Evolutionary conservation across 1,140 invertebrate species (phyloP).

Genomic region (Proales similis): DNA sequence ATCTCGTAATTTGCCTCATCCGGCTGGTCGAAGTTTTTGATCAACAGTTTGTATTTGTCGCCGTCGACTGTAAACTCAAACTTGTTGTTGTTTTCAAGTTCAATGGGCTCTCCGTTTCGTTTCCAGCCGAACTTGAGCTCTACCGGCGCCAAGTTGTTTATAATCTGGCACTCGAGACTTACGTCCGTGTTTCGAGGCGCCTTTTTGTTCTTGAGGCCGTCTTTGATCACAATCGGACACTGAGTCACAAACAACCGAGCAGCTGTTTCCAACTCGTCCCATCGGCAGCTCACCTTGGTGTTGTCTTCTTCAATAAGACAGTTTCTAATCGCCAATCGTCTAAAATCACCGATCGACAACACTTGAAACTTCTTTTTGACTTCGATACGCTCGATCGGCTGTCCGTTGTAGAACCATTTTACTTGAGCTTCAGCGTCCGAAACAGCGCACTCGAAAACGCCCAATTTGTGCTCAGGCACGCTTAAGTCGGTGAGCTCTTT

Average conservation of each 20-base stretch:
- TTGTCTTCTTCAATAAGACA: slow-evolving; percentile 28
- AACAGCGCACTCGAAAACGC: slow-evolving; percentile 32
- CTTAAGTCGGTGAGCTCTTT: slow-evolving; percentile 22
- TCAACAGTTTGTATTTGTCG: slow-evolving; percentile 27
- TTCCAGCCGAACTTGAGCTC: slow-evolving; percentile 33
- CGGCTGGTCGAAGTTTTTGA: slow-evolving; percentile 30
- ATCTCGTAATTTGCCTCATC: slow-evolving; percentile 33
- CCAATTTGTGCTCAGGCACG: slow-evolving; percentile 24
- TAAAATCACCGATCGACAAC: slow-evolving; percentile 20
- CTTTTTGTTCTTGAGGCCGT: slow-evolving; percentile 32
- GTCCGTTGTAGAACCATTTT: slow-evolving; percentile 27
- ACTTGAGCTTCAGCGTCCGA: slow-evolving; percentile 29
- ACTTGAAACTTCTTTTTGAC: slow-evolving; percentile 7
- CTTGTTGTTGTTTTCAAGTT: slow-evolving; percentile 22
- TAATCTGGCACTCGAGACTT: slow-evolving; percentile 20
- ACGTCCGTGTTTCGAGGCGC: slow-evolving; percentile 15
- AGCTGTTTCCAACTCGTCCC: slow-evolving; percentile 22
- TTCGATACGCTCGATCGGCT: not conserved
- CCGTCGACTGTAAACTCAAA: slow-evolving; percentile 16
- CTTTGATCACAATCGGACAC: slow-evolving; percentile 11
- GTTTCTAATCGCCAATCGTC: slow-evolving; percentile 23
- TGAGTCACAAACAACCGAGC: slow-evolving; percentile 22
- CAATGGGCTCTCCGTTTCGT: slow-evolving; percentile 19
- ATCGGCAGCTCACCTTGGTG: slow-evolving; percentile 15
- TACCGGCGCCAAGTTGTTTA: slow-evolving; percentile 20